phyloP scores from a whole-genome alignment of 2,888 invertebrate genomes.

The Synanthedon tipuliformis region DNA sequence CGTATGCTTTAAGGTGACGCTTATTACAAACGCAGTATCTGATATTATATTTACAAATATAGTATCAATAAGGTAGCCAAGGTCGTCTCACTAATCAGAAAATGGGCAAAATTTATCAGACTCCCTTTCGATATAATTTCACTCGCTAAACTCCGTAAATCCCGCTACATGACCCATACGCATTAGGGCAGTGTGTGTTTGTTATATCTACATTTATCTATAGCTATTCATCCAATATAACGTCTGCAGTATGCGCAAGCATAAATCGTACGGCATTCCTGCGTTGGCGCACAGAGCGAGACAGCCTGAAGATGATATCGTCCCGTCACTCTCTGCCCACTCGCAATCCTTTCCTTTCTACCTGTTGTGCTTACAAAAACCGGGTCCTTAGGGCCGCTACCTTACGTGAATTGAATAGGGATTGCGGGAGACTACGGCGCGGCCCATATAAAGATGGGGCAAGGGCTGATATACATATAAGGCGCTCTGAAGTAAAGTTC shows the following conservation, averaged over 20 bases:
- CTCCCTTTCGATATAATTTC: constrained; percentile 70
- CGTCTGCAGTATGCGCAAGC: constrained; percentile 39
- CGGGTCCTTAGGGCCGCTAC: constrained; percentile 69
- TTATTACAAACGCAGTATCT: too few relatives aligned
- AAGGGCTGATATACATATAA: constrained; percentile 56
- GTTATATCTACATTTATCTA: constrained; percentile 25
- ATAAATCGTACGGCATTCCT: constrained; percentile 70
- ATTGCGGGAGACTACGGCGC: constrained; percentile 64
- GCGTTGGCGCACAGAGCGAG: constrained; percentile 44
- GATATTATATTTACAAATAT: too few relatives aligned
- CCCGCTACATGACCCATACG: constrained; percentile 69
- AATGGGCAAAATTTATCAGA: constrained; percentile 61
- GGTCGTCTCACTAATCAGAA: constrained; percentile 14
- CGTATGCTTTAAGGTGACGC: too few relatives aligned
- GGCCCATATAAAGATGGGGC: constrained; percentile 69
- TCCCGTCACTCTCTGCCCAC: constrained; percentile 41
- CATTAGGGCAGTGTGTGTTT: constrained; percentile 70
- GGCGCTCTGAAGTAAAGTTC: constrained; percentile 30
- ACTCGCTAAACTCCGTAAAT: constrained; percentile 65
- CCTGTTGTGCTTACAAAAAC: constrained; percentile 70
- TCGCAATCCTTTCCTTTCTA: constrained; percentile 70
- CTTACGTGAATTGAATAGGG: constrained; percentile 69
- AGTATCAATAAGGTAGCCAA: neutral
- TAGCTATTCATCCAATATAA: constrained; percentile 1
- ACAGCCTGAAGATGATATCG: constrained; percentile 32